Evolutionary conservation across 2,888 invertebrate species (phyloP).

Genomic region (Chydorus sphaericus): DNA sequence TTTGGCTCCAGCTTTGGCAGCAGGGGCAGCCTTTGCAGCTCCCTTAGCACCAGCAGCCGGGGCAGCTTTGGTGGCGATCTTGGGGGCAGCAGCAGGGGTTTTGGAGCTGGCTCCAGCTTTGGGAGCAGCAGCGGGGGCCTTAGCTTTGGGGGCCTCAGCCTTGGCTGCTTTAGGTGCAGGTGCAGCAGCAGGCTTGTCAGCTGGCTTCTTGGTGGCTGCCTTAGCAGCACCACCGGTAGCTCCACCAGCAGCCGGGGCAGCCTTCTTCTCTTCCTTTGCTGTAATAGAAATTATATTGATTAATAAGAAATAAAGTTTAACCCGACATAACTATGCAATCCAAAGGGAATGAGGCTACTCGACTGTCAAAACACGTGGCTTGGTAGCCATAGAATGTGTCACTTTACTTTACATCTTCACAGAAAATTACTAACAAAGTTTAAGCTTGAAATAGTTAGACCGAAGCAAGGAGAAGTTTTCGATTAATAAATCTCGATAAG

Average conservation of each 20-base stretch:
- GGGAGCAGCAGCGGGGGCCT: constrained; percentile 8
- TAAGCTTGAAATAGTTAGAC: too few relatives aligned
- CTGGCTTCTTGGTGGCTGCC: background rate
- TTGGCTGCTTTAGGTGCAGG: constrained; percentile 26
- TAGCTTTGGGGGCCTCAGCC: constrained; percentile 14
- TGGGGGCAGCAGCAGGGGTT: constrained; percentile 26
- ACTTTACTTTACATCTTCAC: background rate
- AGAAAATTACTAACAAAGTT: too few relatives aligned
- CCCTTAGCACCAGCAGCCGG: constrained; percentile 2
- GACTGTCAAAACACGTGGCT: background rate
- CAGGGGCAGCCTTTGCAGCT: constrained; percentile 19
- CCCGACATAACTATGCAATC: constrained; percentile 35
- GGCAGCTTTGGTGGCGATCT: constrained; percentile 11
- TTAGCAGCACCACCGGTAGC: constrained; percentile 21
- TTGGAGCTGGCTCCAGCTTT: constrained; percentile 12
- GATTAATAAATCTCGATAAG: background rate
- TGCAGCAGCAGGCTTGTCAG: constrained; percentile 10
- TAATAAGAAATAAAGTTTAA: constrained; percentile 14
- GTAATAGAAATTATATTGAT: background rate
- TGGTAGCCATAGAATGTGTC: too few relatives aligned
- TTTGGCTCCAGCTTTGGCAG: constrained; percentile 37
- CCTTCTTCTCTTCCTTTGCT: constrained; percentile 21
- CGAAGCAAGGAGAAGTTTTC: background rate
- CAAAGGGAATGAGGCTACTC: too few relatives aligned
- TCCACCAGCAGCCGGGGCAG: constrained; percentile 28